phyloP scores from a whole-genome alignment of 1,140 invertebrate species.

The Drosophila funebris region DNA sequence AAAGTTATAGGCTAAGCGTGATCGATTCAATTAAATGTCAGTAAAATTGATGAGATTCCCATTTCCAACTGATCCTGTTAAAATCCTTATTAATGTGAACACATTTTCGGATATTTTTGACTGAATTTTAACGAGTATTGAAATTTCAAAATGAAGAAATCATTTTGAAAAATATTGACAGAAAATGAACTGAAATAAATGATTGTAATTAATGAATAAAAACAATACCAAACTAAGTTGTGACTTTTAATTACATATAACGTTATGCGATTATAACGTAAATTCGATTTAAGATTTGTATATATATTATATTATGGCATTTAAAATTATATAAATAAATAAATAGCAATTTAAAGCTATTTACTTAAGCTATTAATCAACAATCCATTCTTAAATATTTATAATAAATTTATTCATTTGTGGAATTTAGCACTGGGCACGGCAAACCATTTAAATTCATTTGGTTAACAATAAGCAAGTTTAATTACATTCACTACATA shows the following conservation, averaged over 20 bases:
- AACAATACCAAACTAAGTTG: too few species aligned
- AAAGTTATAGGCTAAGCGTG: conserved; percentile 38
- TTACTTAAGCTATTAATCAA: not conserved
- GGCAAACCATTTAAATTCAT: not conserved
- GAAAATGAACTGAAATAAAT: too few species aligned
- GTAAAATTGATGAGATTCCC: conserved; percentile 7
- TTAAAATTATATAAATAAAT: not conserved
- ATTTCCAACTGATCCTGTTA: conserved; percentile 7
- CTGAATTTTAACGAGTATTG: not conserved
- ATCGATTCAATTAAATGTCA: conserved; percentile 45
- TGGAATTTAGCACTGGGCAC: not conserved
- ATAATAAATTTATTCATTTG: not conserved
- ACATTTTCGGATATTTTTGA: not conserved
- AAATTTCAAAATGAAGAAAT: too few species aligned
- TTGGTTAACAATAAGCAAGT: not conserved
- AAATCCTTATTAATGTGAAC: not conserved
- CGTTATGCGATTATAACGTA: too few species aligned
- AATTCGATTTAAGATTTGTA: too few species aligned
- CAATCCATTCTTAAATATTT: not conserved
- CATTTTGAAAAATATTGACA: too few species aligned
- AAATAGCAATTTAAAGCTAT: not conserved
- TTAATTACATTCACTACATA: not conserved
- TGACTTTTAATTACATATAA: too few species aligned
- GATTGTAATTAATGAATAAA: too few species aligned
- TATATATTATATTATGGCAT: too few species aligned